Evolutionary conservation across 2,888 invertebrate genomes (phyloP).

Genomic region (Sepiola atlantica): DNA sequence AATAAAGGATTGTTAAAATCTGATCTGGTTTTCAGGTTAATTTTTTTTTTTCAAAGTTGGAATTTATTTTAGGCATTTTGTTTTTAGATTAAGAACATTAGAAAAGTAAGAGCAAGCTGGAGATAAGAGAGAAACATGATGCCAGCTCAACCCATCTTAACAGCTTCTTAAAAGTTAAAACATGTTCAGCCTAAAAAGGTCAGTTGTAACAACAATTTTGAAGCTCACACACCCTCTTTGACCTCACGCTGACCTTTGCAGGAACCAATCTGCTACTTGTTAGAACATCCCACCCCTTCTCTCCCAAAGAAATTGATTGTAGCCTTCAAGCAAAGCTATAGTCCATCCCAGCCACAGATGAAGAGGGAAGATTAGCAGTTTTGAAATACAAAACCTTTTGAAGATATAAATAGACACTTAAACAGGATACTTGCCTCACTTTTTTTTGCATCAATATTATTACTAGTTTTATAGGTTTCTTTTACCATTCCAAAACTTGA

Average conservation of each 20-base stretch:
- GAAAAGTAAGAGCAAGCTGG: no score
- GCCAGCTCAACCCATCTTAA: neutral
- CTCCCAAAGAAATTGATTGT: neutral
- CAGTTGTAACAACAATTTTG: neutral
- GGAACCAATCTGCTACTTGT: neutral
- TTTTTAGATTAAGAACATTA: no score
- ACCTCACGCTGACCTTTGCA: neutral
- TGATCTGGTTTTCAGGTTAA: no score
- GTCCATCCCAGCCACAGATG: neutral
- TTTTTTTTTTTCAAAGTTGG: no score
- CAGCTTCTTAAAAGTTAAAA: neutral
- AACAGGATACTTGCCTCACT: neutral
- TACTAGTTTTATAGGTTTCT: neutral
- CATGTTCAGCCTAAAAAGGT: neutral
- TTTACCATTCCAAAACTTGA: neutral
- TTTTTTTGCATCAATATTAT: neutral
- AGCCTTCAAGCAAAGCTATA: neutral
- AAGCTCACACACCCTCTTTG: neutral
- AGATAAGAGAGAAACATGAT: neutral
- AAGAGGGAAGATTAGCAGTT: neutral
- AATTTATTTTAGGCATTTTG: no score
- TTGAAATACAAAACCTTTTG: neutral
- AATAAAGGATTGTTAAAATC: no score
- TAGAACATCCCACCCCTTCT: neutral
- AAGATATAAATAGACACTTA: neutral